Percentiles rank a stretch among this genome's conserved stretches.
These are phyloP conservation scores for Tichodroma muraria DNA, from an alignment of 2,113 vertebrate species.

Conservation along the genomic window DNA sequence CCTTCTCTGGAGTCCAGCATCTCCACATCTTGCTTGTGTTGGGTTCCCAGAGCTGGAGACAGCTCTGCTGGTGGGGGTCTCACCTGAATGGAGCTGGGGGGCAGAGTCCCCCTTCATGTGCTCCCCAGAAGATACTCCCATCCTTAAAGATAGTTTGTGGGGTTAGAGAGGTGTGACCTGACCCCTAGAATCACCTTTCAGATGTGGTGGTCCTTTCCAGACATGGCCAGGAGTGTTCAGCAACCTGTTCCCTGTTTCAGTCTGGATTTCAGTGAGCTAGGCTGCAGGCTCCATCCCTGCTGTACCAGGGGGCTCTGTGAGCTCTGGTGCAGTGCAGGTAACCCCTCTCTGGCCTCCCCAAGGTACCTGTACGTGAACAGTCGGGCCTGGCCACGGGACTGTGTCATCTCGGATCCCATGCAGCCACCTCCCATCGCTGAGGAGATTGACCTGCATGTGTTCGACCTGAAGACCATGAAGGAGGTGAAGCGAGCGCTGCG, in stretches of 20 bases:
- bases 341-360: background rate
- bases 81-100: background rate
- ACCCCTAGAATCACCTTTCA: background rate
- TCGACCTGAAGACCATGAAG: conserved; percentile 90
- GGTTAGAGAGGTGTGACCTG: background rate
- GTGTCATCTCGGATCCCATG: conserved; percentile 90
- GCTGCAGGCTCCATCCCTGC: background rate
- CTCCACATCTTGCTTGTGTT: background rate
- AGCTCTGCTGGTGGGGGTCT: background rate
- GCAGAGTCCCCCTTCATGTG: background rate
- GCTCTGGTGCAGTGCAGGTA: background rate
- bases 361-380: conserved; percentile 97
- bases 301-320: background rate
- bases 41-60: background rate
- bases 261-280: background rate
- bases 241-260: background rate
- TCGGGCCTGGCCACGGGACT: conserved; percentile 89
- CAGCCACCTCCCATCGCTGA: conserved; percentile 91
- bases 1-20: background rate
- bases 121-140: background rate
- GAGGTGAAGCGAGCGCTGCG: conserved; percentile 89
- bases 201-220: background rate
- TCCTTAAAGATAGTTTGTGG: background rate
- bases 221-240: background rate
- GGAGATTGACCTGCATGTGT: conserved; percentile 93